phyloP scores from a whole-genome alignment of 2,797 vertebrate genomes.

The Melopsittacus undulatus region DNA sequence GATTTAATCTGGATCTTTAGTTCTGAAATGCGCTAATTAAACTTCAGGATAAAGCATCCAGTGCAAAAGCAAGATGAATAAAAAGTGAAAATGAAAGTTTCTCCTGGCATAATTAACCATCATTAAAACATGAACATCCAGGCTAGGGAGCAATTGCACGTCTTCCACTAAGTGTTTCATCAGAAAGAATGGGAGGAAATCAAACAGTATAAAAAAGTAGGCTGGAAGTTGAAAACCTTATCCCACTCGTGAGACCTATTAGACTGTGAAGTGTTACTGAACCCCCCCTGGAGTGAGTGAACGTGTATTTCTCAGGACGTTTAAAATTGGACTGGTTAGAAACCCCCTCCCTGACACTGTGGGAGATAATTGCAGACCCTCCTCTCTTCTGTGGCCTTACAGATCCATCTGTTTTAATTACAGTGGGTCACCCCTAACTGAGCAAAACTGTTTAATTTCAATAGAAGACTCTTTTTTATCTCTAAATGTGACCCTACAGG shows the following conservation, averaged over 20 bases:
- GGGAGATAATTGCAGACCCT: not conserved
- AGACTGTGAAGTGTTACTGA: not conserved
- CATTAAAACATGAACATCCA: conserved; percentile 24
- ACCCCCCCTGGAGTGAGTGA: rapidly evolving
- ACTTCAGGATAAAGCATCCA: conserved; percentile 11
- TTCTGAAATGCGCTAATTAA: conserved; percentile 44
- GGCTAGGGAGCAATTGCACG: conserved; percentile 12
- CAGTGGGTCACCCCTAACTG: rapidly evolving
- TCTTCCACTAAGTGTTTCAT: not conserved
- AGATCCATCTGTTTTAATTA: not conserved
- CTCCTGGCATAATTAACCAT: conserved; percentile 33
- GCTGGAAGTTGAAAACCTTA: not conserved
- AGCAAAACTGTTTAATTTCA: not conserved
- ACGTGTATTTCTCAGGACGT: not conserved
- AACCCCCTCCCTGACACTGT: too few relatives aligned
- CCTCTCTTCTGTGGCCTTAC: not conserved
- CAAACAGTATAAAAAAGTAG: not conserved
- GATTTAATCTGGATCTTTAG: conserved; percentile 24
- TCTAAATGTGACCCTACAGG: not conserved
- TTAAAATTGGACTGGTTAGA: not conserved
- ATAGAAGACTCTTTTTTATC: not conserved
- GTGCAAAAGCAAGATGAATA: not conserved
- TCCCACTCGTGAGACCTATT: not conserved
- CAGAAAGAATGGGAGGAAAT: conserved; percentile 24
- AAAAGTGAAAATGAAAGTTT: conserved; percentile 22